Base-by-base conservation (phyloP, 2,888 invertebrate species). In the Sericinus montela region DNA sequence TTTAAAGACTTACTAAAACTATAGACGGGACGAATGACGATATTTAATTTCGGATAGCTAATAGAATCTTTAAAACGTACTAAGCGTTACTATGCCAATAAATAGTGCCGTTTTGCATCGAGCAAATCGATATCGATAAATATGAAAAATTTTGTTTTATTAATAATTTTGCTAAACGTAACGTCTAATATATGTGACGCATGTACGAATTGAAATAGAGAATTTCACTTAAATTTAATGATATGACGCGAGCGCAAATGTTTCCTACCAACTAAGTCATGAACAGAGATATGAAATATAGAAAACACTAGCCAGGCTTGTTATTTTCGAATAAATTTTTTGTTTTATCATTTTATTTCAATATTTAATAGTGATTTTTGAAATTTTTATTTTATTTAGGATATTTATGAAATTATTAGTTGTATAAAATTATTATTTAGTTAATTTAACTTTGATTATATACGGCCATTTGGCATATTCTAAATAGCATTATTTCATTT, bases 181-280 rank as follows among this genome's bases (percentile, higher is more conserved):
- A 55, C 59, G 52, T 56, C 48, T 48, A 38, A 47, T 38, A 48
- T 43, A 48, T 32, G 23, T 14, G 37, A 48, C 48, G 41, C 48
- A 52, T 57, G 49, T 68, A 60, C 63, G 69, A 62, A 58, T 64
- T 62, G n/a, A 57, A 60, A 59, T 56, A 56, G 50, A 56, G 30
- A 13, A 46, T 9, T 59, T 67, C 62, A 71, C 83, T 80, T 85
- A 84, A 72, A 54, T 56, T 70, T 85, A 86, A 81, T 86, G 86
- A 86, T 86, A 86, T 86, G 85, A 81, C 65, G 75, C 73, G 82
- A 85, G 82, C 82, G 81, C 82, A 75, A 81, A 68, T 53, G 64
- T 72, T 32, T 11, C 11, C 30, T 66, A 48, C 36, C 34, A 34
- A 25, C 25, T 37, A 34, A 46, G 28, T 41, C 19, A 40, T 15